Evolutionary conservation across 1,140 invertebrate genomes (phyloP).

Genomic region (Drosophila tropicalis): DNA sequence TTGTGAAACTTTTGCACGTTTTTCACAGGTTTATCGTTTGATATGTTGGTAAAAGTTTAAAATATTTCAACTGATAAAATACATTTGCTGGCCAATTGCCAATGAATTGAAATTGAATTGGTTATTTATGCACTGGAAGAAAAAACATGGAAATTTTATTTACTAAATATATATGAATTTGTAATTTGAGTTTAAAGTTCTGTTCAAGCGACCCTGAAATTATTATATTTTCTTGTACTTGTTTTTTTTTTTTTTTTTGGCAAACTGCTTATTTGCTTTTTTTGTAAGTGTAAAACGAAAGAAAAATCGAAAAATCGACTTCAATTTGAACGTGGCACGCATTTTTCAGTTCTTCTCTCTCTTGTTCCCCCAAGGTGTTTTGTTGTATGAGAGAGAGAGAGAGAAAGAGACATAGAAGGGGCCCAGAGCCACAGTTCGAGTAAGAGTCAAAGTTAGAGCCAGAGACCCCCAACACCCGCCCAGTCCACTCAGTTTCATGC

Average conservation of each 20-base stretch:
- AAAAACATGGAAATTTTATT: neutral
- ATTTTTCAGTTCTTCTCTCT: conserved; percentile 36
- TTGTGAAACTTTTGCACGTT: conserved; percentile 16
- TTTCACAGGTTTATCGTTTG: conserved; percentile 15
- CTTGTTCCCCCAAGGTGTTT: conserved; percentile 15
- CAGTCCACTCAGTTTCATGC: conserved; percentile 51
- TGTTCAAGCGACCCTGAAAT: neutral
- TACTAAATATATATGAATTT: neutral
- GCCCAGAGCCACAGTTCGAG: conserved; percentile 21
- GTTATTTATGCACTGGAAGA: neutral
- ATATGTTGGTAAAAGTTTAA: conserved; percentile 18
- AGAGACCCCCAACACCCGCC: conserved; percentile 10
- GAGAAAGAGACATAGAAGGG: neutral
- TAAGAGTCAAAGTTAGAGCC: conserved; percentile 27
- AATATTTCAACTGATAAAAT: conserved; percentile 23
- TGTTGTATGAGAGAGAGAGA: conserved; percentile 13
- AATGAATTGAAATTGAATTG: conserved; percentile 38
- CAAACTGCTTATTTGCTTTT: neutral
- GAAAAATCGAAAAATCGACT: neutral
- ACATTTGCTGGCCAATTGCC: conserved; percentile 45
- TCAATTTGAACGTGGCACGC: conserved; percentile 16
- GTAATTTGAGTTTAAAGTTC: neutral
- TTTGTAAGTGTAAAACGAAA: neutral
- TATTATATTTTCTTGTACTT: neutral
- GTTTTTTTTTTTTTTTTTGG: neutral